Conservation (phyloP, 2,888 invertebrate genomes). For the Cryptus armator region DNA sequence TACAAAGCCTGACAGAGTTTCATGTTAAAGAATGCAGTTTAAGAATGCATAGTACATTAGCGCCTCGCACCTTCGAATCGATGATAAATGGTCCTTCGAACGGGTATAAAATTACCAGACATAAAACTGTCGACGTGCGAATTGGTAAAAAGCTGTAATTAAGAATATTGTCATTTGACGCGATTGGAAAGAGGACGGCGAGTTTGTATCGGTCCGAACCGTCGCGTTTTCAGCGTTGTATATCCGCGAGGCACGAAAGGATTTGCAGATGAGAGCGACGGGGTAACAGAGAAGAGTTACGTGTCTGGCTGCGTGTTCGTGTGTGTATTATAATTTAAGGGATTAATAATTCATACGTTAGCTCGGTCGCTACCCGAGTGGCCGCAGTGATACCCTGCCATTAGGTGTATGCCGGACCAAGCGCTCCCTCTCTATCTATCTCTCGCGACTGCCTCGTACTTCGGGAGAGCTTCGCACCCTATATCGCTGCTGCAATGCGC, state of each 20-base stretch:
- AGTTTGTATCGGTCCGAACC: conserved; percentile 13
- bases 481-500: conserved; percentile 30
- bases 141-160: conserved; percentile 69
- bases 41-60: not conserved
- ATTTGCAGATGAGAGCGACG: conserved; percentile 30
- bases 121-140: conserved; percentile 69
- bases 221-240: conserved; percentile 41
- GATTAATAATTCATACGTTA: conserved; percentile 80
- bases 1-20: not conserved
- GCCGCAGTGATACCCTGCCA: conserved; percentile 71
- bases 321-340: conserved; percentile 73
- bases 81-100: conserved; percentile 24
- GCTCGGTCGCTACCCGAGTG: conserved; percentile 62
- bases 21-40: not conserved
- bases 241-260: conserved; percentile 41
- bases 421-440: conserved; percentile 17
- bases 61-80: not conserved
- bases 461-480: conserved; percentile 15
- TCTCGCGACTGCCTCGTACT: conserved; percentile 22
- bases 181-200: conserved; percentile 22
- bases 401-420: conserved; percentile 58
- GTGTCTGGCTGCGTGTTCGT: conserved; percentile 55
- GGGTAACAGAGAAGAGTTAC: conserved; percentile 42
- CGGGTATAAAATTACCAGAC: conserved; percentile 62
- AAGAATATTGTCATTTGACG: conserved; percentile 76